These are phyloP conservation scores for Lepus europaeus DNA, from an alignment of 2,113 vertebrate species.

Conservation along the genomic window DNA sequence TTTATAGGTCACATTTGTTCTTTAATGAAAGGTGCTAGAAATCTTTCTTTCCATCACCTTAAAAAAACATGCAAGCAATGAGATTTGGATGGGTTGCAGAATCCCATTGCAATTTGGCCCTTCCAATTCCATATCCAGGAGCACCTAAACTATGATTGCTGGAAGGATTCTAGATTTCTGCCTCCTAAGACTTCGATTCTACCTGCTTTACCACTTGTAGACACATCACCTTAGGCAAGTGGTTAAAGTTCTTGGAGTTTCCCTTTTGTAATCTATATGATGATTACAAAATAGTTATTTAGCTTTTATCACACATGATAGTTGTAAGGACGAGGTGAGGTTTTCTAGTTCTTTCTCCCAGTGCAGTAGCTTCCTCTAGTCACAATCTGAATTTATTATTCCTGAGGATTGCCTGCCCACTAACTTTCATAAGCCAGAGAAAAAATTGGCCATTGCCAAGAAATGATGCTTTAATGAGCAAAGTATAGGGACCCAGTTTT, in stretches of 20 bases:
- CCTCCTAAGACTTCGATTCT: constrained; percentile 4
- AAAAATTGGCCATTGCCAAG: constrained; percentile 19
- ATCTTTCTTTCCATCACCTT: constrained; percentile 57
- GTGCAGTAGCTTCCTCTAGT: neutral
- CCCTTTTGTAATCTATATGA: neutral
- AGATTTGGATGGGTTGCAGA: neutral
- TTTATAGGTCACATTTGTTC: constrained; percentile 62
- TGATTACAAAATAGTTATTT: constrained; percentile 48
- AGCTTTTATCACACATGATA: neutral
- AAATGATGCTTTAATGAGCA: neutral
- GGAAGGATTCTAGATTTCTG: neutral
- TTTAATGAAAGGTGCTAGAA: constrained; percentile 52
- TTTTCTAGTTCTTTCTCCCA: neutral
- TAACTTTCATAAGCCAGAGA: constrained; percentile 14
- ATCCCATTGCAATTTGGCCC: neutral
- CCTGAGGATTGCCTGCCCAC: neutral
- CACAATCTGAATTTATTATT: constrained; percentile 37
- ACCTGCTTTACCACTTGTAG: constrained; percentile 9
- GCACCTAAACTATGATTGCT: neutral
- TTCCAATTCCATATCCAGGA: neutral
- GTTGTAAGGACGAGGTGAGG: neutral
- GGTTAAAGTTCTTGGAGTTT: constrained; percentile 44
- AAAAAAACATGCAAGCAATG: constrained; percentile 26
- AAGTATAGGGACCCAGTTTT: neutral
- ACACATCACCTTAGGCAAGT: constrained; percentile 53